These are phyloP conservation scores for Herpetotheres cachinnans DNA, from an alignment of 2,113 vertebrate genomes.

Conservation along the genomic window DNA sequence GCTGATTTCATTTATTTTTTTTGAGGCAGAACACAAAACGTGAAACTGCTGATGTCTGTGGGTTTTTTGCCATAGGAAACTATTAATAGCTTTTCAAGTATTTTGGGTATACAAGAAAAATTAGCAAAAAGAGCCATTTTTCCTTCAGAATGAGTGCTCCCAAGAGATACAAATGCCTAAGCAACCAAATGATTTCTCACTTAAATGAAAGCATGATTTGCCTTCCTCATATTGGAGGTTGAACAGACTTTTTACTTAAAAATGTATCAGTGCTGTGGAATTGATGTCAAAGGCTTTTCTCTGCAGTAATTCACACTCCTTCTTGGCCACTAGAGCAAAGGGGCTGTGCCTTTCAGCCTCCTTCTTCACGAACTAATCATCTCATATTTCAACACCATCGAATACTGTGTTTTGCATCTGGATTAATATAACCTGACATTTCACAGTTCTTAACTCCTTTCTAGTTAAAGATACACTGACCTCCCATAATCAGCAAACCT, in stretches of 20 bases:
- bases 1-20: not conserved
- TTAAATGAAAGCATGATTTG: not conserved
- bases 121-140: not conserved
- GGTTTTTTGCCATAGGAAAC: not conserved
- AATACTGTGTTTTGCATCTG: conserved; percentile 70
- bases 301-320: not conserved
- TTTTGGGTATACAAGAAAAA: not conserved
- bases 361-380: conserved; percentile 74
- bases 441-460: conserved; percentile 24
- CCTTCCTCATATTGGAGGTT: not conserved
- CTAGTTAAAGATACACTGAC: conserved; percentile 25
- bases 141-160: not conserved
- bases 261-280: not conserved
- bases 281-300: not conserved
- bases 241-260: not conserved
- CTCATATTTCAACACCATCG: conserved; percentile 81
- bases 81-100: not conserved
- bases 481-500: not conserved
- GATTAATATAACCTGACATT: conserved; percentile 60
- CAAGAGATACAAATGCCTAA: not conserved
- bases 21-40: not conserved
- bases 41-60: not conserved
- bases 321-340: not conserved
- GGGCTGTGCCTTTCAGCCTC: conserved; percentile 45
- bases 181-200: not conserved